Evolutionary conservation across 2,888 invertebrate species (phyloP).

Genomic region (Nephrotoma flavescens): DNA sequence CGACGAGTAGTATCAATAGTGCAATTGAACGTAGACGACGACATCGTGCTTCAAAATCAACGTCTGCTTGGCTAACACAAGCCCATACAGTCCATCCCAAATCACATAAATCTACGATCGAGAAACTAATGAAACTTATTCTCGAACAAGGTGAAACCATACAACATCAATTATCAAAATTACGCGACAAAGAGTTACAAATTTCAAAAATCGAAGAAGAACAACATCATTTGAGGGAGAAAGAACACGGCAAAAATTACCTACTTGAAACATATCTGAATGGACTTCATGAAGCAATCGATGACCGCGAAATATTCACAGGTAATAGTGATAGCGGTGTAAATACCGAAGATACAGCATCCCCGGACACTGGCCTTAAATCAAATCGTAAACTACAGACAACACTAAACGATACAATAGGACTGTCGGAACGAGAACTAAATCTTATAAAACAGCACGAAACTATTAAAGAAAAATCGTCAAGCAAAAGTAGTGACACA

Average conservation of each 20-base stretch:
- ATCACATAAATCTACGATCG: slow-evolving; percentile 29
- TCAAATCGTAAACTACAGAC: slow-evolving; percentile 3
- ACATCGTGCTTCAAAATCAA: slow-evolving; percentile 18
- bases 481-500: slow-evolving; percentile 18
- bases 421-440: slow-evolving; percentile 35
- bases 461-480: slow-evolving; percentile 33
- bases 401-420: not conserved
- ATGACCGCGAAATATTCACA: slow-evolving; percentile 18
- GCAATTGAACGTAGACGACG: slow-evolving; percentile 25
- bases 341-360: slow-evolving; percentile 42
- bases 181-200: slow-evolving; percentile 55
- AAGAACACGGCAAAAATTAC: slow-evolving; percentile 66
- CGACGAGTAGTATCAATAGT: slow-evolving; percentile 27
- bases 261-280: slow-evolving; percentile 60
- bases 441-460: slow-evolving; percentile 40
- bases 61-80: slow-evolving; percentile 20
- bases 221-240: slow-evolving; percentile 55
- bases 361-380: slow-evolving; percentile 19
- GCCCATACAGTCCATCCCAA: slow-evolving; percentile 28
- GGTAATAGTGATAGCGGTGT: slow-evolving; percentile 58
- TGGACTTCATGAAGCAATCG: slow-evolving; percentile 36
- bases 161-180: slow-evolving; percentile 30
- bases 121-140: slow-evolving; percentile 38
- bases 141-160: slow-evolving; percentile 44
- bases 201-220: slow-evolving; percentile 67